A percentile compares a stretch with the other conserved stretches of the same genome.
phyloP scores from a whole-genome alignment of 2,113 vertebrate genomes.

The Chaenogobius annularis region DNA sequence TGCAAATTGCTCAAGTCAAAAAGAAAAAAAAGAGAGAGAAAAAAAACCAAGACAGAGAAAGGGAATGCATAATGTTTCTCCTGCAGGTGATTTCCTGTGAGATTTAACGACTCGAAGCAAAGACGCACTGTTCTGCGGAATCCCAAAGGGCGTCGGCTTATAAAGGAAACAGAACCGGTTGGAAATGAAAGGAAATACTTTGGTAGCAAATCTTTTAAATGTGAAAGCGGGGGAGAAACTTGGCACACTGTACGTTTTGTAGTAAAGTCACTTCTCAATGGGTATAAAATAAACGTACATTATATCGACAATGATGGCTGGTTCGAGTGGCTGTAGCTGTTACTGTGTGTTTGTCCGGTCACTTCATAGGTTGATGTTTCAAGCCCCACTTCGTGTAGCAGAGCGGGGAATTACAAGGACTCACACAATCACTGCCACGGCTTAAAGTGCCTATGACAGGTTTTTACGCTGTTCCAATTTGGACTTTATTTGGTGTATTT shows the following conservation, averaged over 20 bases:
- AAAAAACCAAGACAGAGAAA: slow-evolving; percentile 13
- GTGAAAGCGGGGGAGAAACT: slow-evolving; percentile 8
- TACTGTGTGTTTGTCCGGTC: background rate
- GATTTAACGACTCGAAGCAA: slow-evolving; percentile 31
- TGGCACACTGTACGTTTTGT: slow-evolving; percentile 40
- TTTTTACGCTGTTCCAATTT: too few relatives aligned
- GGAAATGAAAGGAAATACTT: background rate
- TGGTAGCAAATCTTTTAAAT: background rate
- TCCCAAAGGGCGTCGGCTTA: slow-evolving; percentile 2
- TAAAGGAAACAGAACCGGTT: slow-evolving; percentile 1
- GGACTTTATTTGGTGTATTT: too few relatives aligned
- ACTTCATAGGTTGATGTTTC: too few relatives aligned
- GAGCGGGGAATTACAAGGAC: too few relatives aligned
- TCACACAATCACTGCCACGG: too few relatives aligned
- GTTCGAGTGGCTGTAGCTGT: background rate
- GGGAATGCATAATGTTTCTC: slow-evolving; percentile 32
- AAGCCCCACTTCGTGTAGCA: too few relatives aligned
- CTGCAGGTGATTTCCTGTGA: slow-evolving; percentile 40
- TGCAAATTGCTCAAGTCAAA: slow-evolving; percentile 43
- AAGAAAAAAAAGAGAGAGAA: slow-evolving; percentile 7
- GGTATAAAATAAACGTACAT: background rate
- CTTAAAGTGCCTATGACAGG: too few relatives aligned
- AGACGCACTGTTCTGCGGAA: slow-evolving; percentile 25
- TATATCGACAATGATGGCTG: background rate
- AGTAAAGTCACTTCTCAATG: slow-evolving; percentile 18